Percentiles rank a stretch among this genome's conserved stretches.
These are phyloP conservation scores for Phycodurus eques DNA, from an alignment of 2,113 vertebrate genomes.

Conservation along the genomic window DNA sequence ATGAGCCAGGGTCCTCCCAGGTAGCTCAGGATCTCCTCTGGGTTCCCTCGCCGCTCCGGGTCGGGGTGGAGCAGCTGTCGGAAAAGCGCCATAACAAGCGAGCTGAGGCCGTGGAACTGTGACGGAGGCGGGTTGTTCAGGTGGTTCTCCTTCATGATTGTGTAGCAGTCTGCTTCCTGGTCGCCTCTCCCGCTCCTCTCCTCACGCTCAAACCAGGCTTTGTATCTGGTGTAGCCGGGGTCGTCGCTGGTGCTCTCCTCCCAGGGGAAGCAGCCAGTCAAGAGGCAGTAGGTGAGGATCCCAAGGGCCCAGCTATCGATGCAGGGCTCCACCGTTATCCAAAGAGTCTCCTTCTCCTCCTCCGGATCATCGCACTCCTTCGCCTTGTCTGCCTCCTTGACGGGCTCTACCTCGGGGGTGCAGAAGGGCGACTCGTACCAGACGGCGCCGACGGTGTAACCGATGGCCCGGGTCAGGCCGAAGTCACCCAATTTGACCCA, in stretches of 20 bases:
- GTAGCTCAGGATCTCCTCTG: conserved; percentile 79
- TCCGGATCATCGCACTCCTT: conserved; percentile 27
- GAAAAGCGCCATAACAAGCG: conserved; percentile 74
- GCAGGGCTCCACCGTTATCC: conserved; percentile 74
- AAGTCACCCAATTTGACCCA: conserved; percentile 88
- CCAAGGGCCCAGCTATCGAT: conserved; percentile 88
- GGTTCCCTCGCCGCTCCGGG: conserved; percentile 73
- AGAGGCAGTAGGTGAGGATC: conserved; percentile 80
- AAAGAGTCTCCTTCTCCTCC: conserved; percentile 65
- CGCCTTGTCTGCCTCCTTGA: conserved; percentile 48
- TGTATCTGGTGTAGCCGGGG: conserved; percentile 73
- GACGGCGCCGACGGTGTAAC: conserved; percentile 71
- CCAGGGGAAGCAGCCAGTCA: conserved; percentile 87
- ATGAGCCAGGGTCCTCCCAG: conserved; percentile 74
- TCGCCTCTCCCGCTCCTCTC: conserved; percentile 2
- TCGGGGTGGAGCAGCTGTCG: conserved; percentile 79
- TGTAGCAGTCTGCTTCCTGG: conserved; percentile 23
- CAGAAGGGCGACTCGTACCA: conserved; percentile 82
- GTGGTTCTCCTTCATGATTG: conserved; percentile 33
- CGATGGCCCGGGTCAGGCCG: conserved; percentile 77
- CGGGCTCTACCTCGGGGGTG: conserved; percentile 79
- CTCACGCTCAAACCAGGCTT: conserved; percentile 73
- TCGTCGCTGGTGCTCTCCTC: conserved; percentile 76
- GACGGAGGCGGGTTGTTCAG: conserved; percentile 57
- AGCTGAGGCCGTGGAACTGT: conserved; percentile 75